These are phyloP conservation scores for Nomia melanderi DNA, from an alignment of 1,140 invertebrate species.

Conservation along the genomic window DNA sequence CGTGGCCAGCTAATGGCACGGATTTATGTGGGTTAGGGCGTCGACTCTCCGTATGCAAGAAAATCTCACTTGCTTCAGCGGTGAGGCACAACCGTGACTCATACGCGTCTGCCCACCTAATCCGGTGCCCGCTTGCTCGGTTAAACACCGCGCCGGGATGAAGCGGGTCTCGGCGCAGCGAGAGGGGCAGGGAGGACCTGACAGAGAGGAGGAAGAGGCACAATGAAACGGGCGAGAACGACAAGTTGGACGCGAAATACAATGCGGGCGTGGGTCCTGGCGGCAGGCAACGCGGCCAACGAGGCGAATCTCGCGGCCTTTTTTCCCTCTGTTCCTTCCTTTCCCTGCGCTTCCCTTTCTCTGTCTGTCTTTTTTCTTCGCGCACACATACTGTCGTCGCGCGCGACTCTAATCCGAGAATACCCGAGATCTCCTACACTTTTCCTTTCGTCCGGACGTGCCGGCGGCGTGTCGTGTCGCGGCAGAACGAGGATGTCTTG, in stretches of 20 bases:
- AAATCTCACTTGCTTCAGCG: conserved; percentile 62
- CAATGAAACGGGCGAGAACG: conserved; percentile 63
- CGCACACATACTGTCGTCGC: not conserved
- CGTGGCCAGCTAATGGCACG: conserved; percentile 61
- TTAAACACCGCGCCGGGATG: conserved; percentile 2
- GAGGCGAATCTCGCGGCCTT: conserved; percentile 58
- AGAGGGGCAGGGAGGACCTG: conserved; percentile 25
- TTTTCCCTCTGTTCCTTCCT: not conserved
- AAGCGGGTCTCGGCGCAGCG: no score
- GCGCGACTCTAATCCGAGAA: conserved; percentile 8
- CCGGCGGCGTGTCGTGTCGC: conserved; percentile 40
- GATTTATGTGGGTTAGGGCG: conserved; percentile 72
- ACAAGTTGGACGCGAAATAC: conserved; percentile 68
- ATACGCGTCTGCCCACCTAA: conserved; percentile 70
- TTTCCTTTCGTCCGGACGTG: conserved; percentile 59
- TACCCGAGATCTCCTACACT: conserved; percentile 29
- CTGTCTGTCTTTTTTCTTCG: not conserved
- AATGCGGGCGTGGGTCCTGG: conserved; percentile 69
- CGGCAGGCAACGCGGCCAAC: conserved; percentile 52
- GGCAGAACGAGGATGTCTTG: conserved; percentile 41
- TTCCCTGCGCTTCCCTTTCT: not conserved
- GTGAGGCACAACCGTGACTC: conserved; percentile 56
- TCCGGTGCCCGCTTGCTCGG: conserved; percentile 54
- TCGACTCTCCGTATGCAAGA: conserved; percentile 62
- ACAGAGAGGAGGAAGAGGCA: conserved; percentile 53